A percentile compares a stretch with the other conserved stretches of the same genome.
Conservation (phyloP, 2,888 invertebrate species). For the Zaprionus bogoriensis region DNA sequence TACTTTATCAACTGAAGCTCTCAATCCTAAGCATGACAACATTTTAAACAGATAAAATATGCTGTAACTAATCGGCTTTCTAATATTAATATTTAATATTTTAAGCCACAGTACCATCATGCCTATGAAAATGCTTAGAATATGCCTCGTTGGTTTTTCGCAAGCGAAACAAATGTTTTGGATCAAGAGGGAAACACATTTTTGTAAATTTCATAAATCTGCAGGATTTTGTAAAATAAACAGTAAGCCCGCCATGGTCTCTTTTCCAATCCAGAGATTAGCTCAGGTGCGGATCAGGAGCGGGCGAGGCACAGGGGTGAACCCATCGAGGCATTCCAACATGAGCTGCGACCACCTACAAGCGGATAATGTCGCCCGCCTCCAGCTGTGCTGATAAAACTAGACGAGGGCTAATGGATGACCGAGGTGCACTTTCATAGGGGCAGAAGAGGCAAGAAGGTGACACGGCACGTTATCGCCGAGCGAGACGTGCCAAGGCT, state of each 20-base stretch:
- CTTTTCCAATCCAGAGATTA: conserved; percentile 56
- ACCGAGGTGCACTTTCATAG: not conserved
- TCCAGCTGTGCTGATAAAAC: conserved; percentile 58
- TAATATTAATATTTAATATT: no score
- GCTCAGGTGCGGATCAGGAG: conserved; percentile 45
- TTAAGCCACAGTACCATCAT: no score
- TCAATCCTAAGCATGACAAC: no score
- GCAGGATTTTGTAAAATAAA: conserved; percentile 57
- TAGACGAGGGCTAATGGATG: conserved; percentile 53
- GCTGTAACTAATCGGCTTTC: no score
- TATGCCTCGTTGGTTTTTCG: conserved; percentile 35
- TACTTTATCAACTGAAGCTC: no score
- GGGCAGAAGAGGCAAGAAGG: conserved; percentile 7
- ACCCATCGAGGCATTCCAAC: conserved; percentile 6
- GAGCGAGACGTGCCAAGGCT: conserved; percentile 49
- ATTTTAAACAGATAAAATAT: no score
- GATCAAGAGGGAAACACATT: not conserved
- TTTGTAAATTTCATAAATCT: conserved; percentile 54
- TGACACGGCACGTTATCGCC: conserved; percentile 43
- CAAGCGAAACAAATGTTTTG: not conserved
- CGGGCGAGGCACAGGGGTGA: not conserved
- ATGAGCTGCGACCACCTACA: conserved; percentile 52
- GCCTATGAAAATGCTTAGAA: no score
- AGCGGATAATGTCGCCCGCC: conserved; percentile 1
- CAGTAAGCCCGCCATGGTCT: conserved; percentile 48